Base-by-base conservation (phyloP, 2,113 vertebrate genomes). In the Labeo rohita region DNA sequence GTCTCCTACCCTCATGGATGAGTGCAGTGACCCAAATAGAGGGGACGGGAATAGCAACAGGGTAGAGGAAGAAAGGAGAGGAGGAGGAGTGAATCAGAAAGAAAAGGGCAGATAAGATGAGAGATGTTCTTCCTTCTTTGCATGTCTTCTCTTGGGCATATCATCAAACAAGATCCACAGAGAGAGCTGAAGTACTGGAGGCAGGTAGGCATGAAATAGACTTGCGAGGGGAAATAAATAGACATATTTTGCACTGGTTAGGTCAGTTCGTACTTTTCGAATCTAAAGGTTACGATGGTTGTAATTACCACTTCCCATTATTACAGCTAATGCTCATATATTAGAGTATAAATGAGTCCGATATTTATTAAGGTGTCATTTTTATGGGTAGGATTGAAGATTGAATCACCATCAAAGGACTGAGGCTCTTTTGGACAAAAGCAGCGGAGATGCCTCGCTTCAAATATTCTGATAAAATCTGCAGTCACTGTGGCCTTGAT, bases 1-100 rank as follows among this genome's bases (percentile, higher is more conserved):
- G 86, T 89, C 77, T 86, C 21, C 56, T 50, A 68, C 70, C 84
- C 84, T 87, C 54, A 54, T 23, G 47, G 84, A 86, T 52, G 52
- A 86, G 77, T 74, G 77, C 76, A 73, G 54, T 90, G 90, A 89
- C 90, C 90, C 85, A 90, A 74, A 88, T 88, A 85, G 56, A 83
- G 63, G 66, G 74, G 83, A 87, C 86, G 45, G 84, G 84, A 88
- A 89, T 85, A 89, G 85, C 85, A 81, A 83, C 73, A 86, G 84
- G 84, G 76, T 73, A 61, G 49, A 87, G 34, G 72, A 85, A 87
- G 66, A 87, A 74, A 36, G 73, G 73, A 86, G 18, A 66, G 36
- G 56, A 73, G 18, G 76, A 72, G 43, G 76, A 65, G 54, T 52
- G 70, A 61, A 36, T 80, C 56, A 63, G 80, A 74, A 81, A 89